Base-by-base conservation (phyloP, 2,888 invertebrate genomes). In the Phaedon cochleariae region DNA sequence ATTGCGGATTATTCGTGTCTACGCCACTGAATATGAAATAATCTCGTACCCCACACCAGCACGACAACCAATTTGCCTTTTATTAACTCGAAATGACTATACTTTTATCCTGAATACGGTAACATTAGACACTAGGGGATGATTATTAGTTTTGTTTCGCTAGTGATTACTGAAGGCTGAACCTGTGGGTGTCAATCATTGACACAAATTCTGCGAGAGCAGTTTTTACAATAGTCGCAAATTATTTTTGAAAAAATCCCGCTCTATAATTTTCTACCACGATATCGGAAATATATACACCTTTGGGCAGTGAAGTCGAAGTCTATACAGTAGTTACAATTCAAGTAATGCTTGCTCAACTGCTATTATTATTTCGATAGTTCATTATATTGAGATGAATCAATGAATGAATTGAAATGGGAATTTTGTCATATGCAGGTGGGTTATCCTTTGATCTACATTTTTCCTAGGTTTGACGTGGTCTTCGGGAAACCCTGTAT, bases 61-160 rank as follows among this genome's bases (percentile, higher is more conserved):
- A 59, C 61, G 65, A 65, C 65, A 65, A 67, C 61, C 70, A 62
- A 67, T 67, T 64, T 62, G 45, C 63, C 58, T 61, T 65, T 65
- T 70, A 70, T 70, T 70, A 70, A 67, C 63, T 65, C 57, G 37
- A 54, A 66, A 62, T 62, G 54, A 62, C 62, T 62, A 17, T 41
- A 29, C 26, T 45, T 41, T 41, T 41, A 26, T 45, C 10, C 45
- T 17, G 17, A 57, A 57, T 45, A 57, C 41, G 41, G 41, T 9
- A 34, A 34, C 41, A 2, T 4, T 41, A 41, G n/a, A 41, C 22
- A 57, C 41, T 41, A 17, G 21, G 52, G 57, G 57, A 57, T 45
- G 57, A 57, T 57, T 45, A 29, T 45, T 18, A 22, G 57, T 26
- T 41, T 57, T 57, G 45, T 31, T 45, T 46, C 41, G 41, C 41